Base-by-base conservation (phyloP, 1,140 invertebrate genomes). In the Zophobas atratus region DNA sequence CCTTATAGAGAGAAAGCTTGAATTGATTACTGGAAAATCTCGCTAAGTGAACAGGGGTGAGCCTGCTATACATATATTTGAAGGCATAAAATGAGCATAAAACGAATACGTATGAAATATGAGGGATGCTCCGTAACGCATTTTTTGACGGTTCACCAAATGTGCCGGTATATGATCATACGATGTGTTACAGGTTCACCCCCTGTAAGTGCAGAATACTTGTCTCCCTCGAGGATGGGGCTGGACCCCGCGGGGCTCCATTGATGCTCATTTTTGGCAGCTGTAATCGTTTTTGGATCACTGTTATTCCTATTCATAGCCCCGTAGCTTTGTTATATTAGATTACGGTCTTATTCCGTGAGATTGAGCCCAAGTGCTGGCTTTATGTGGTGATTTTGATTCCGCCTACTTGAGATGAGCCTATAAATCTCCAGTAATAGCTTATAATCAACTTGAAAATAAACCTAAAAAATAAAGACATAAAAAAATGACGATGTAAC, bases 251-350 rank as follows among this genome's bases (percentile, higher is more conserved):
- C 75, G 81, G 77, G 82, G 77, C 77, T 74, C 76, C 76, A 83
- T 84, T 84, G 84, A 84, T 85, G 85, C 82, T 86, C 85, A 85
- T 86, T 86, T 86, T 82, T 85, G 84, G 85, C 85, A 86, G 84
- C 85, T 85, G 85, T 86, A 86, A 86, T 85, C 85, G 85, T 85
- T 86, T 86, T 85, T 83, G 84, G 85, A 86, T 86, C 84, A 86
- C 82, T 83, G 84, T 85, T 85, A 85, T 86, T 83, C 84, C 83
- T 80, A 86, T 86, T 85, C 84, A 83, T 83, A 79, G 82, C 80
- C 82, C 80, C 81, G 75, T 81, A 82, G 81, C 85, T 83, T 82
- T 82, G 46, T 74, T 82, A 82, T 82, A 86, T 86, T 86, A 82
- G 83, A 86, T 85, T 86, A 86, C 84, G 80, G 80, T 78, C 82